Conservation (phyloP, 2,113 vertebrate genomes). For the Cyanoramphus novaezelandiae region DNA sequence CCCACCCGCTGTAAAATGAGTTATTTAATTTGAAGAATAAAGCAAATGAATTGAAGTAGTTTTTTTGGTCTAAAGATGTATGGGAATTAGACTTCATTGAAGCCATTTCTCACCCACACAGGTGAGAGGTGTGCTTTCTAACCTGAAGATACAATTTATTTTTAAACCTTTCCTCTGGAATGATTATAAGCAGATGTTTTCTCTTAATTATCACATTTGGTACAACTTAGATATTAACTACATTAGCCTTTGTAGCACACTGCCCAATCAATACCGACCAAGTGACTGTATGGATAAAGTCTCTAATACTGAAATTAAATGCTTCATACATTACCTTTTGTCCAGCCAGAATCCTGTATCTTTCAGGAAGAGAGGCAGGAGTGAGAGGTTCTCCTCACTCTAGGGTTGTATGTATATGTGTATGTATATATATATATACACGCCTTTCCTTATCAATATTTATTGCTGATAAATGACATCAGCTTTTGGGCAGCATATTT, state of each 20-base stretch:
- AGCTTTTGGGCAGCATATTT: neutral
- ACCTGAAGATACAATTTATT: neutral
- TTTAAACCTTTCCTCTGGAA: neutral
- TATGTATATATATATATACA: neutral
- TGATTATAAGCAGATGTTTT: neutral
- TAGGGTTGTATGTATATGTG: neutral
- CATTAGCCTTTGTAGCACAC: neutral
- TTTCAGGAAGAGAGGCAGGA: neutral
- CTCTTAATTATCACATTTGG: neutral
- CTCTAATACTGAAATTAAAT: neutral
- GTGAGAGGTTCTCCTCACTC: neutral
- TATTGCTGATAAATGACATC: conserved; percentile 8
- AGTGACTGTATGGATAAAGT: neutral
- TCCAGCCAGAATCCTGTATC: neutral
- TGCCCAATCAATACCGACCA: neutral
- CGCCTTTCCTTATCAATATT: neutral
- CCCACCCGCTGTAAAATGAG: neutral
- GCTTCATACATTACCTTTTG: conserved; percentile 25
- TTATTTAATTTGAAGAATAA: neutral
- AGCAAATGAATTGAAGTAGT: neutral
- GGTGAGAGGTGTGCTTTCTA: neutral
- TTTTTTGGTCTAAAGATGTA: neutral
- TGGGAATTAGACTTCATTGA: neutral
- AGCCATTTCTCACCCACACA: neutral
- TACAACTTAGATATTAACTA: neutral